Conservation (phyloP, 2,888 invertebrate genomes). For the Cheilosia vernalis region DNA sequence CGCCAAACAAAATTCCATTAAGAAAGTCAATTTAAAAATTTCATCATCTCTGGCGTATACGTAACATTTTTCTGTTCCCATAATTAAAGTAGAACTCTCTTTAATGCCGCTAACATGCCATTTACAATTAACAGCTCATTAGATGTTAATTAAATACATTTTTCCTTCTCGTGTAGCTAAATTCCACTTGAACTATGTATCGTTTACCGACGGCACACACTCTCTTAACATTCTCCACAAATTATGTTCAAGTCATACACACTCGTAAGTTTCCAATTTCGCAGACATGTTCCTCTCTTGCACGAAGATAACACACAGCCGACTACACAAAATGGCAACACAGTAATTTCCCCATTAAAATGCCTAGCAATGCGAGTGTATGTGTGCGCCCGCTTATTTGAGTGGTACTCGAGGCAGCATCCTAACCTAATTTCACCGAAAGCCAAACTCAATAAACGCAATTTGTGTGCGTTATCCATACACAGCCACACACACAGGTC, state of each 20-base stretch:
- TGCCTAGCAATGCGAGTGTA: slow-evolving; percentile 47
- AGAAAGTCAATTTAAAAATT: slow-evolving; percentile 45
- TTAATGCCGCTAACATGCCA: slow-evolving; percentile 42
- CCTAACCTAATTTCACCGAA: slow-evolving; percentile 61
- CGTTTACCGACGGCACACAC: slow-evolving; percentile 14
- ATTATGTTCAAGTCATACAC: slow-evolving; percentile 53
- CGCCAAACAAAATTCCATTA: background rate
- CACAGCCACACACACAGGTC: slow-evolving; percentile 10
- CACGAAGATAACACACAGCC: background rate
- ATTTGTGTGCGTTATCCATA: slow-evolving; percentile 36
- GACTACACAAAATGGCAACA: slow-evolving; percentile 15
- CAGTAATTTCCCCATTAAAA: slow-evolving; percentile 67
- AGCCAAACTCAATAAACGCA: slow-evolving; percentile 67
- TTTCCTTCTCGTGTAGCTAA: slow-evolving; percentile 15
- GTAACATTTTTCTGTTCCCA: slow-evolving; percentile 32
- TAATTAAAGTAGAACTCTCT: slow-evolving; percentile 1
- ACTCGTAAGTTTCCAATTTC: slow-evolving; percentile 61
- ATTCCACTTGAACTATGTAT: slow-evolving; percentile 51
- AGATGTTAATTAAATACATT: slow-evolving; percentile 58
- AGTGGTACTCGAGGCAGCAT: slow-evolving; percentile 32
- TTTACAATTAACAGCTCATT: slow-evolving; percentile 64
- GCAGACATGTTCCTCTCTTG: slow-evolving; percentile 18
- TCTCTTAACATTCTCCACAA: slow-evolving; percentile 33
- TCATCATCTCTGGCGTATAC: slow-evolving; percentile 47
- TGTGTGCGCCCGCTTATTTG: background rate